Evolutionary conservation across 1,140 invertebrate genomes (phyloP).

Genomic region (Leucophenga varia): DNA sequence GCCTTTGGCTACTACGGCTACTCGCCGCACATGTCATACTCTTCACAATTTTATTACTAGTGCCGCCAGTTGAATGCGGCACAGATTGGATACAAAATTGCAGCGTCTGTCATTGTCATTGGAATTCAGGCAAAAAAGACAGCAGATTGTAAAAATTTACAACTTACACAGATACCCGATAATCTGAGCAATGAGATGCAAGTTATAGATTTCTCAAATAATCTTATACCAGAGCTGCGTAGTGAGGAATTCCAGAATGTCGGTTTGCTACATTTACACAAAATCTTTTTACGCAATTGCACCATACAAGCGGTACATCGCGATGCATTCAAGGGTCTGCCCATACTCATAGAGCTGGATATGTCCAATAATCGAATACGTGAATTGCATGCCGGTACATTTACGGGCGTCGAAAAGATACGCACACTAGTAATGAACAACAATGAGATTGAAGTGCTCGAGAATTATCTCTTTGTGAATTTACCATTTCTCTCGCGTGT

Average conservation of each 20-base stretch:
- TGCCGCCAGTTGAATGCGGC: no score
- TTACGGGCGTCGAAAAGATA: conserved; percentile 68
- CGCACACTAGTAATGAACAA: conserved; percentile 71
- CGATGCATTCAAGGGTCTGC: conserved; percentile 72
- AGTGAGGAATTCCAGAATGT: conserved; percentile 70
- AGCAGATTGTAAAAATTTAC: conserved; percentile 72
- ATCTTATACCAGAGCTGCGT: conserved; percentile 67
- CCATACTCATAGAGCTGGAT: conserved; percentile 82
- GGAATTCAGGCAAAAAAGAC: conserved; percentile 79
- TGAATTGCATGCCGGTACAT: conserved; percentile 69
- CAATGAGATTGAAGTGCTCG: conserved; percentile 71
- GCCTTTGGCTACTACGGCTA: no score
- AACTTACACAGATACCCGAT: conserved; percentile 68
- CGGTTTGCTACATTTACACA: conserved; percentile 76
- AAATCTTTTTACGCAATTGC: conserved; percentile 72
- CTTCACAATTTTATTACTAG: no score
- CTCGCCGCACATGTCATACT: no score
- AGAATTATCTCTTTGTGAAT: conserved; percentile 75
- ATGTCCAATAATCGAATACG: conserved; percentile 75
- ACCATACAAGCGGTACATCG: conserved; percentile 69
- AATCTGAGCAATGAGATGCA: conserved; percentile 74
- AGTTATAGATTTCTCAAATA: conserved; percentile 73
- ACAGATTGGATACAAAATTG: conserved; percentile 63
- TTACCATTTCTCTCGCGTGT: conserved; percentile 73
- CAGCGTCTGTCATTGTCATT: conserved; percentile 71